These are phyloP conservation scores for Neria commutata DNA, from an alignment of 2,888 invertebrate genomes.

Conservation along the genomic window DNA sequence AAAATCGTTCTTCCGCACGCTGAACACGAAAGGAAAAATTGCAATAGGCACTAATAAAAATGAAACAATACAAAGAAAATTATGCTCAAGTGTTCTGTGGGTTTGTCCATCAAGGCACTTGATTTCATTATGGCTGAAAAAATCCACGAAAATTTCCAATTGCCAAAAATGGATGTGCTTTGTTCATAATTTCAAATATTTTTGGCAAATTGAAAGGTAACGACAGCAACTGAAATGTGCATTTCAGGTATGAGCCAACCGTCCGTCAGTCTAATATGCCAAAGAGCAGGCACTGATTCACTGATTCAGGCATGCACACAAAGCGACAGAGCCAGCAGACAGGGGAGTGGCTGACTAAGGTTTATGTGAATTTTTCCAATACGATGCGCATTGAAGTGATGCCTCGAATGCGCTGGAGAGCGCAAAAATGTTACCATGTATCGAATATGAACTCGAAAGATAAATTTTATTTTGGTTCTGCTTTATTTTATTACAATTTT, in stretches of 20 bases:
- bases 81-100: not conserved
- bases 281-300: slow-evolving; percentile 13
- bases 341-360: not conserved
- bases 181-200: slow-evolving; percentile 18
- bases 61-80: not conserved
- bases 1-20: not conserved
- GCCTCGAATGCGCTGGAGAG: too few species aligned
- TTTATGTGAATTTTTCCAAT: slow-evolving; percentile 42
- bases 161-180: slow-evolving; percentile 17
- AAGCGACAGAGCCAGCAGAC: not conserved
- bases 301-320: too few species aligned
- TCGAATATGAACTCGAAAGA: too few species aligned
- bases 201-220: too few species aligned
- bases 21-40: not conserved
- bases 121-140: slow-evolving; percentile 33
- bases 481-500: too few species aligned
- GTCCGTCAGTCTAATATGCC: slow-evolving; percentile 1
- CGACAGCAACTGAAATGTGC: too few species aligned
- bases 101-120: slow-evolving; percentile 19
- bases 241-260: not conserved
- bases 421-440: too few species aligned
- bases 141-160: slow-evolving; percentile 30
- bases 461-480: too few species aligned
- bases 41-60: not conserved
- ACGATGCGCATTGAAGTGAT: slow-evolving; percentile 40